These are phyloP conservation scores for Leptinotarsa undecemlineata DNA, from an alignment of 1,140 invertebrate species.

Conservation along the genomic window DNA sequence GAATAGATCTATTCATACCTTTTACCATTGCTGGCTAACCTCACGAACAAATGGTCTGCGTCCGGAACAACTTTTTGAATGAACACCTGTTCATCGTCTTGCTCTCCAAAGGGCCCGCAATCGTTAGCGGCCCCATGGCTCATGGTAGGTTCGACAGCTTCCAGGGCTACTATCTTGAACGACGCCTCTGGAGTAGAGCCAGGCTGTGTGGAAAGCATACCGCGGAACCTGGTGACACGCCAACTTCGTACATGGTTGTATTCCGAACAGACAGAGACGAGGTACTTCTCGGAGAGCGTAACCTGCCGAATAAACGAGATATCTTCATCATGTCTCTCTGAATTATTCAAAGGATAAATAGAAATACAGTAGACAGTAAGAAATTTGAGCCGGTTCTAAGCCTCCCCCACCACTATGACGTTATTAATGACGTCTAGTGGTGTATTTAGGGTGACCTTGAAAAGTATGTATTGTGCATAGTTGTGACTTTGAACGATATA, in stretches of 20 bases:
- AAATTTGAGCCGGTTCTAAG: too few species aligned
- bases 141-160: constrained; percentile 78
- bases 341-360: too few species aligned
- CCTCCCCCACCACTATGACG: too few species aligned
- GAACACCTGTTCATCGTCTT: constrained; percentile 97
- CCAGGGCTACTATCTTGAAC: constrained; percentile 93
- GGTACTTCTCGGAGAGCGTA: constrained; percentile 93
- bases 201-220: constrained; percentile 97
- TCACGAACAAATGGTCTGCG: constrained; percentile 91
- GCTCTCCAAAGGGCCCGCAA: constrained; percentile 94
- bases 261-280: constrained; percentile 96
- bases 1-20: constrained; percentile 59
- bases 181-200: constrained; percentile 95
- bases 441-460: too few species aligned
- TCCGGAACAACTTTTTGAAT: constrained; percentile 97
- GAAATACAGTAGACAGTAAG: too few species aligned
- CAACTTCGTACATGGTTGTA: constrained; percentile 98
- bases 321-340: too few species aligned
- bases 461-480: too few species aligned
- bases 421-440: too few species aligned
- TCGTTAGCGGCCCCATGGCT: constrained; percentile 67
- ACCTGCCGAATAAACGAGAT: constrained; percentile 63
- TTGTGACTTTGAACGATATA: too few species aligned
- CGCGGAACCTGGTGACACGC: constrained; percentile 92
- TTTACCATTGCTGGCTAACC: constrained; percentile 93